A percentile compares a stretch with the other conserved stretches of the same genome.
Conservation (phyloP, 2,113 vertebrate genomes). For the Pampusana beccarii region DNA sequence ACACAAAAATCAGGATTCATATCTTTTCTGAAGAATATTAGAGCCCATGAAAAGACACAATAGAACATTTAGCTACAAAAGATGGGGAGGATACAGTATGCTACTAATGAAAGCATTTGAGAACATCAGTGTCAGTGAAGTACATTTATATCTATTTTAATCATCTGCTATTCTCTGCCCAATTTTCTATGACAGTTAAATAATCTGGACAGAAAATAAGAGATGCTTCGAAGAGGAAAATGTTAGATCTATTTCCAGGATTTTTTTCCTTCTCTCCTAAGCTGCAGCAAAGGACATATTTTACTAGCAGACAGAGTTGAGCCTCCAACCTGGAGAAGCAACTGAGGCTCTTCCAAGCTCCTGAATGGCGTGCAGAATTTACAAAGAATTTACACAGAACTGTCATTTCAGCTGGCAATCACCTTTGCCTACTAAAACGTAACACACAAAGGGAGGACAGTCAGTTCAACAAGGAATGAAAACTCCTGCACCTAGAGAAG, state of each 20-base stretch:
- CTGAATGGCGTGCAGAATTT: not conserved
- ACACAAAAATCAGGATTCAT: not conserved
- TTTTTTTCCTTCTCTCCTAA: not conserved
- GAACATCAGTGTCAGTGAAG: not conserved
- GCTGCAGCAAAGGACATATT: not conserved
- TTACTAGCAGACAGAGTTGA: not conserved
- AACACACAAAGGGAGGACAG: not conserved
- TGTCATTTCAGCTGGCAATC: not conserved
- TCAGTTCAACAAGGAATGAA: not conserved
- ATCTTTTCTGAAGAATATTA: not conserved
- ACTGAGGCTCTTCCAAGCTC: not conserved
- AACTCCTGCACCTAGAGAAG: not conserved
- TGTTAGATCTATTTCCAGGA: not conserved
- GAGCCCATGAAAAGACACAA: not conserved
- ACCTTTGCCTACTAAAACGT: not conserved
- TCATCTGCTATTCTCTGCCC: not conserved
- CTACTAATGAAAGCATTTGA: constrained; percentile 20
- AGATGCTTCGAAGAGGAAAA: not conserved
- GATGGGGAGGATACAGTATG: not conserved
- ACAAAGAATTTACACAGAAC: not conserved
- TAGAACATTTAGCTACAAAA: constrained; percentile 19
- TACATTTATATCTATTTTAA: constrained; percentile 3
- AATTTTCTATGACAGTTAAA: not conserved
- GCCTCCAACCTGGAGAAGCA: not conserved
- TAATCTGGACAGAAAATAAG: constrained; percentile 20